Evolutionary conservation across 1,140 invertebrate species (phyloP).

Genomic region (Triops cancriformis): DNA sequence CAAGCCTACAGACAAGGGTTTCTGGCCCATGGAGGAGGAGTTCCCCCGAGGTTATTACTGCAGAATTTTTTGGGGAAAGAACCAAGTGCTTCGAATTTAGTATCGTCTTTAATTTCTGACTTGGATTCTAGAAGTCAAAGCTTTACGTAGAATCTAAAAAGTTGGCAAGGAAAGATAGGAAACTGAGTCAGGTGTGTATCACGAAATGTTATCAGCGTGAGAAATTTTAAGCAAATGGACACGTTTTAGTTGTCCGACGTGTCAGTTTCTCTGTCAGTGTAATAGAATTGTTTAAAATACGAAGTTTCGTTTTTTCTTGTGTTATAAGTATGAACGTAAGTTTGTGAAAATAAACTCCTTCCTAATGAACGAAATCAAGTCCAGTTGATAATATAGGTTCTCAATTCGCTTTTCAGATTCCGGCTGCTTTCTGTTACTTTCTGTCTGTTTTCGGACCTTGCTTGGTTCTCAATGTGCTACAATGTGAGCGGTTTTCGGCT

Average conservation of each 20-base stretch:
- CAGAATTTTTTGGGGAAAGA: slow-evolving; percentile 60
- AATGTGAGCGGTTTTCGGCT: not conserved
- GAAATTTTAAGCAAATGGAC: not conserved
- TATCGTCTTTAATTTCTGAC: slow-evolving; percentile 45
- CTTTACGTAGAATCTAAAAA: slow-evolving; percentile 15
- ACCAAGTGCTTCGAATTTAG: slow-evolving; percentile 50
- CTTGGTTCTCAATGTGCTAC: not conserved
- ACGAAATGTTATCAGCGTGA: not conserved
- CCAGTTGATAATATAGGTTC: not conserved
- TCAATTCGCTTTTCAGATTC: not conserved
- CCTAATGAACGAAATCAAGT: too few relatives aligned
- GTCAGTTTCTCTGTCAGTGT: not conserved
- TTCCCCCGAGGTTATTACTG: slow-evolving; percentile 62
- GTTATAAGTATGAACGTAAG: not conserved
- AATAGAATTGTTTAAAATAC: not conserved
- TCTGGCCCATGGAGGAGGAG: slow-evolving; percentile 79
- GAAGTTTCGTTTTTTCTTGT: not conserved
- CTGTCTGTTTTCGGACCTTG: not conserved
- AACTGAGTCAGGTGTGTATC: not conserved
- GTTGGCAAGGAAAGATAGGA: not conserved
- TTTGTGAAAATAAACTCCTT: not conserved
- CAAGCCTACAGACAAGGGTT: slow-evolving; percentile 67
- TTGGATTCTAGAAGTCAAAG: slow-evolving; percentile 37
- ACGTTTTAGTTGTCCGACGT: not conserved
- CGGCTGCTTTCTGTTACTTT: not conserved